These are phyloP conservation scores for Drosophila lacteicornis DNA, from an alignment of 1,140 invertebrate species.

Conservation along the genomic window DNA sequence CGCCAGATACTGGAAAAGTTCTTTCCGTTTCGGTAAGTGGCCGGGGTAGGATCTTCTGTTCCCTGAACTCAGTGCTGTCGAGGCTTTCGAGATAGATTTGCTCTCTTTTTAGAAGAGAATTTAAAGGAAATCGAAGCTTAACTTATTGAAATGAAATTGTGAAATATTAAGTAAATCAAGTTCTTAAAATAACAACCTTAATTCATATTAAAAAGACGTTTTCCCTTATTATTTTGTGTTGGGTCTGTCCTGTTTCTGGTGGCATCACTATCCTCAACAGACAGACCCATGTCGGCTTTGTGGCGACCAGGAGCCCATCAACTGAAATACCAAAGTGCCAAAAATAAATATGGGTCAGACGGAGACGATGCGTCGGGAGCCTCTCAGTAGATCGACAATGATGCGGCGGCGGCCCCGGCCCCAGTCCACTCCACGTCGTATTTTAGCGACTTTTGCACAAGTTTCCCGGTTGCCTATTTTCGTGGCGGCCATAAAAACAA, in stretches of 20 bases:
- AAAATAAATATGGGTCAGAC: constrained; percentile 82
- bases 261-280: neutral
- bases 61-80: too few relatives aligned
- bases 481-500: constrained; percentile 16
- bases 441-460: constrained; percentile 32
- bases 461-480: constrained; percentile 12
- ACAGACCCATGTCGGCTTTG: neutral
- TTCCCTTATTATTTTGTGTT: neutral
- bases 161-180: neutral
- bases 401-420: constrained; percentile 5
- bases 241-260: neutral
- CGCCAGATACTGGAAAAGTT: constrained; percentile 78
- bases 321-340: constrained; percentile 53
- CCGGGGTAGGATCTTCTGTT: too few relatives aligned
- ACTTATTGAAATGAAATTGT: neutral
- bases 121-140: neutral
- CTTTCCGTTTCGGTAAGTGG: constrained; percentile 76
- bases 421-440: constrained; percentile 11
- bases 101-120: neutral
- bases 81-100: too few relatives aligned
- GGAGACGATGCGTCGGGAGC: constrained; percentile 17
- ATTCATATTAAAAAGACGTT: too few relatives aligned
- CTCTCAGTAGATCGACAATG: constrained; percentile 39
- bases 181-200: neutral
- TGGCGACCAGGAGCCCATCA: constrained; percentile 6